Evolutionary conservation across 1,140 invertebrate genomes (phyloP), one percentile per base, ranked within the genome.

Genomic region (Acromyrmex echinatior): DNA sequence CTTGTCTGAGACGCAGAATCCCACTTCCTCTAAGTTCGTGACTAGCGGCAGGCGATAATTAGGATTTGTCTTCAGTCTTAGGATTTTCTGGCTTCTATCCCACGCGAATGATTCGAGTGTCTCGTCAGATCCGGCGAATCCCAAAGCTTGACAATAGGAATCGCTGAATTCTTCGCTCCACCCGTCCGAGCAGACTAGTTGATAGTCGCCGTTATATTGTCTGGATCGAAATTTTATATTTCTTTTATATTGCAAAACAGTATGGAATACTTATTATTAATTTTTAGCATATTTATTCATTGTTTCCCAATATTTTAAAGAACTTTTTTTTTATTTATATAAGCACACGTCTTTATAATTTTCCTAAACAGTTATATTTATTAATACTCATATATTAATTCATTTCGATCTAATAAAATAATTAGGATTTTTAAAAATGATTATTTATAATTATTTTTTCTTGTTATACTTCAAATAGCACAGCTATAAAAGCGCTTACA

Each of bases 161-260:
- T 96, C 94, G 60, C 96, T 96, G 88, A 96, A 95, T 18, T 95
- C 94, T 21, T 94, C 92, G 62, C 95, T 95, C 96, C 96, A 97
- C 31, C 94, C 93, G 53, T 96, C 95, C 16, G 94, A 94, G 85
- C 96, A 97, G 16, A 97, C 94, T 6, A 95, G 92, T 35, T 88
- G 91, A 91, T 95, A 95, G 25, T 96, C 94, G 76, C 92, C 94
- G 51, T 95, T 95, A 28, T 91, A 91, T 92, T 91, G 92, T 58
- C 93, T 96, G 65, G 1, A 90, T 51, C 35, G 10, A 87, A 45
- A 58, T 68, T 89, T 85, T 45, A 21, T 45, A 21, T 68, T 0
- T 21, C 0, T 65, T 65, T 68, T 5, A 39, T 66, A 14, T 51
- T 84, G 21, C 53, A 63, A 90, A 81, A 1, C 2, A 49, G 0